Percentiles rank a stretch among this genome's conserved stretches.
These are phyloP conservation scores for Euphonia xanthogaster DNA, from an alignment of 2,797 vertebrate genomes.

Conservation along the genomic window DNA sequence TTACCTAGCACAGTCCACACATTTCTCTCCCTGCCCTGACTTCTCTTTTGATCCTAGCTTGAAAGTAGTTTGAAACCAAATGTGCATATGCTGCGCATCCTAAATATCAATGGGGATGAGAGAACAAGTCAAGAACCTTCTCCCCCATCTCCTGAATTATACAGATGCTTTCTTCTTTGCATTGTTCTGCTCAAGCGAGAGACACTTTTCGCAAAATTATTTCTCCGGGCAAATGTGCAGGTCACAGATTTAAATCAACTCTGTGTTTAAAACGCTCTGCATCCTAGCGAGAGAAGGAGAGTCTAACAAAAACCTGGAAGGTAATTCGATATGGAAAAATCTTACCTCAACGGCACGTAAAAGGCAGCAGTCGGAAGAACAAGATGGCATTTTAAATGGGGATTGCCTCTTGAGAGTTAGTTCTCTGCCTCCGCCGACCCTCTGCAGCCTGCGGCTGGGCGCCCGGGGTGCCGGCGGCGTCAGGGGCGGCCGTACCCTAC, in stretches of 20 bases:
- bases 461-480: slow-evolving; percentile 19
- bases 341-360: slow-evolving; percentile 87
- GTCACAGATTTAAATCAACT: not conserved
- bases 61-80: not conserved
- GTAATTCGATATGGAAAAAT: slow-evolving; percentile 48
- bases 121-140: slow-evolving; percentile 1
- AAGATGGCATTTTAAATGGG: slow-evolving; percentile 88
- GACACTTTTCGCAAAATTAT: not conserved
- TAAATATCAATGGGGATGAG: not conserved
- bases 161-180: slow-evolving; percentile 19
- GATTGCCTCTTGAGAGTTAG: slow-evolving; percentile 70
- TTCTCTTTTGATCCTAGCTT: not conserved
- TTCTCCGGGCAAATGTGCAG: not conserved
- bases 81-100: not conserved
- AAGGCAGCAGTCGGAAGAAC: slow-evolving; percentile 87
- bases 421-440: slow-evolving; percentile 51
- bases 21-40: not conserved
- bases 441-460: slow-evolving; percentile 59
- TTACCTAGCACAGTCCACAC: not conserved
- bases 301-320: not conserved
- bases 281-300: not conserved
- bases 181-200: slow-evolving; percentile 13
- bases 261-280: not conserved
- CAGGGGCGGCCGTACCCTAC: slow-evolving; percentile 62
- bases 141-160: not conserved